Percentiles rank a stretch among this genome's conserved stretches.
Evolutionary conservation across 1,140 invertebrate genomes (phyloP).

Genomic region (Psilanteris sp.): DNA sequence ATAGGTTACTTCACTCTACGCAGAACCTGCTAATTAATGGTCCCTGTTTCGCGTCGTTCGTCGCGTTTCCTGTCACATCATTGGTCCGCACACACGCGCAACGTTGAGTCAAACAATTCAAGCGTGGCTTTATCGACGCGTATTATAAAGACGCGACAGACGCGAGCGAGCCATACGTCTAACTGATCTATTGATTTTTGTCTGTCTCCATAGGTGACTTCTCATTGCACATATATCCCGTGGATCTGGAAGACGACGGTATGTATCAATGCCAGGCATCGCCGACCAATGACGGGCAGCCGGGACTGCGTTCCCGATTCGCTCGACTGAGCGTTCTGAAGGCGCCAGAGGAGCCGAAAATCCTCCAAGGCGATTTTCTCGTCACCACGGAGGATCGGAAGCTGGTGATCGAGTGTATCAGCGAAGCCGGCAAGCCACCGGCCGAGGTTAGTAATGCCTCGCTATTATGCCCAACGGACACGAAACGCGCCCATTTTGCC

Average conservation of each 20-base stretch:
- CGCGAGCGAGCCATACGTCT: too few relatives aligned
- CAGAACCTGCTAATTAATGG: too few relatives aligned
- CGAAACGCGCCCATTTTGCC: constrained; percentile 21
- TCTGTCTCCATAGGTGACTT: constrained; percentile 88
- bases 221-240: constrained; percentile 91
- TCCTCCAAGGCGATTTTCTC: constrained; percentile 89
- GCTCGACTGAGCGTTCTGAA: constrained; percentile 92
- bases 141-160: too few relatives aligned
- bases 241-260: constrained; percentile 94
- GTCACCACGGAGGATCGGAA: constrained; percentile 92
- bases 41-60: too few relatives aligned
- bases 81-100: too few relatives aligned
- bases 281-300: constrained; percentile 85
- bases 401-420: constrained; percentile 93
- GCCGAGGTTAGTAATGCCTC: constrained; percentile 86
- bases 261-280: constrained; percentile 94
- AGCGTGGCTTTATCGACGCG: too few relatives aligned
- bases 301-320: constrained; percentile 89
- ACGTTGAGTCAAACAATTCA: too few relatives aligned
- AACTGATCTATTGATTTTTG: constrained; percentile 51
- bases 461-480: constrained; percentile 11
- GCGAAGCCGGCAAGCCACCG: constrained; percentile 93
- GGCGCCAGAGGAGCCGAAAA: constrained; percentile 92
- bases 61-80: too few relatives aligned
- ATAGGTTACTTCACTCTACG: too few relatives aligned